Evolutionary conservation across 2,797 vertebrate genomes (phyloP), one percentile per base, ranked within the genome.

Genomic region (Enteromius mattozi): DNA sequence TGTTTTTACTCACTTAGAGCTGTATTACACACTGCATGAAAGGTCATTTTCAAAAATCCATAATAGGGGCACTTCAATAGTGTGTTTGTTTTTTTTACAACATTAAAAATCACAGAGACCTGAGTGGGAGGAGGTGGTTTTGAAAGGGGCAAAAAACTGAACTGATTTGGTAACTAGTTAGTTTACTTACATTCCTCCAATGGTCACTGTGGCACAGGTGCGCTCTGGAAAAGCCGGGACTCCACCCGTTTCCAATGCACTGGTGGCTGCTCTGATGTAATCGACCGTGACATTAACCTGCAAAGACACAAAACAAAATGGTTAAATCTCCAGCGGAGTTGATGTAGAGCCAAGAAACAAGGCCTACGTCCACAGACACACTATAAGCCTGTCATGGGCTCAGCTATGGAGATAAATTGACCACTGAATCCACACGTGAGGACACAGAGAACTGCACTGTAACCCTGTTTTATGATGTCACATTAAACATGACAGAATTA

Each of bases 201-300:
- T 99, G 88, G 96, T 96, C 76, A 99, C 96, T 2, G 98, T 99
- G 76, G 97, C 97, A 84, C 98, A 99, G 77, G 97, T 99, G 82
- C 98, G 97, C 87, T 99, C 98, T 47, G 97, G 88, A 89, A 99
- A 99, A 85, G 97, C 96, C 0, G 97, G 96, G 9, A 94, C 93
- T 0, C 96, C 96, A 37, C 96, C 94, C 0, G 94, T 95, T 77
- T 96, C 95, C 63, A 89, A 90, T 63, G 96, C 96, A 0, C 94
- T 95, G 49, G 97, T 98, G 74, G 97, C 98, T 0, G 97, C 96
- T 90, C 98, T 95, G 93, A 99, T 99, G 95, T 99, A 99, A 94
- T 99, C 98, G 83, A 99, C 98, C 0, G 94, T 98, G 90, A 99
- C 97, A 2, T 96, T 99, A 92, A 99, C 98, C 97, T 99, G 78